Percentiles rank a stretch among this genome's conserved stretches.
These are phyloP conservation scores for Eutrigla gurnardus DNA, from an alignment of 2,797 vertebrate species.

Conservation along the genomic window DNA sequence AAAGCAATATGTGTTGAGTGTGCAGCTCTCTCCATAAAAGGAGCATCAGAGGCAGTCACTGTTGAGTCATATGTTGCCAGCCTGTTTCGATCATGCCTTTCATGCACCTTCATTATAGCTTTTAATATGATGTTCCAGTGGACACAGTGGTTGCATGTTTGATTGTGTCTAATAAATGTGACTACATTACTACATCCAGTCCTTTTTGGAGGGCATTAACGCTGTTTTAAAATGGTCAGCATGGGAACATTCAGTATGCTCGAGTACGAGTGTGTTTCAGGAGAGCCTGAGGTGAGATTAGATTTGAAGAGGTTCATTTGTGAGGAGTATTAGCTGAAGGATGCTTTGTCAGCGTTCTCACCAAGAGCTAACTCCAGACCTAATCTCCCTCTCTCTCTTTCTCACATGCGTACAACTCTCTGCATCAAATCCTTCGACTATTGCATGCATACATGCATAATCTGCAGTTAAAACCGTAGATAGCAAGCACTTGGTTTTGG, in stretches of 20 bases:
- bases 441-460: background rate
- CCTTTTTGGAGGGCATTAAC: slow-evolving; percentile 12
- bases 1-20: background rate
- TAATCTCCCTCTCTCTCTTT: slow-evolving; percentile 37
- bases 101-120: slow-evolving; percentile 10
- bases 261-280: slow-evolving; percentile 38
- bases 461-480: background rate
- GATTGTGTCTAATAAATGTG: slow-evolving; percentile 18
- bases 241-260: slow-evolving; percentile 31
- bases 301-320: slow-evolving; percentile 55
- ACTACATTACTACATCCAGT: slow-evolving; percentile 6
- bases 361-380: slow-evolving; percentile 37
- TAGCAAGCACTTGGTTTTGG: background rate
- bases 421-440: slow-evolving; percentile 5
- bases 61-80: slow-evolving; percentile 11
- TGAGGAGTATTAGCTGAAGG: slow-evolving; percentile 45
- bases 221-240: slow-evolving; percentile 26
- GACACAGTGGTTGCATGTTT: background rate
- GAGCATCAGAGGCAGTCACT: background rate
- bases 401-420: background rate
- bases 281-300: slow-evolving; percentile 45
- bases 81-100: slow-evolving; percentile 8
- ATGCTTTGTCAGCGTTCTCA: slow-evolving; percentile 64
- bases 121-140: slow-evolving; percentile 5
- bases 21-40: background rate